A percentile compares a stretch with the other conserved stretches of the same genome.
Evolutionary conservation across 2,797 vertebrate genomes (phyloP).

Genomic region (Enteromius trimaculatus): DNA sequence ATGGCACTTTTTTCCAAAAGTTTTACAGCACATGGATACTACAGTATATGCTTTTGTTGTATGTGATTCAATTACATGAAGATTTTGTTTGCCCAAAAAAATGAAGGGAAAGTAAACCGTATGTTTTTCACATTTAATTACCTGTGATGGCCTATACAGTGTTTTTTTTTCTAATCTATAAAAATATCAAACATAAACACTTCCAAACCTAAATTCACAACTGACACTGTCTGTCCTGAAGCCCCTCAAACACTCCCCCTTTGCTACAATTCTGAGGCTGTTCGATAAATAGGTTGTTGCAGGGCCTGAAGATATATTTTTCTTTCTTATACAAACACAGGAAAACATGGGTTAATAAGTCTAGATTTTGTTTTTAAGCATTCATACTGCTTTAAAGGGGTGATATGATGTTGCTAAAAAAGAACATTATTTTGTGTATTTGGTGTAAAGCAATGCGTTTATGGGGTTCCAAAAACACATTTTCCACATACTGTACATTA

Average conservation of each 20-base stretch:
- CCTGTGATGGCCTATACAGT: background rate
- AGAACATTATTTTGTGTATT: too few relatives aligned
- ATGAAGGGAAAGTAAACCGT: background rate
- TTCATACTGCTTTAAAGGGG: background rate
- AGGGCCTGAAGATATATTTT: background rate
- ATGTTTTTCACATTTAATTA: background rate
- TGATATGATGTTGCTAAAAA: too few relatives aligned
- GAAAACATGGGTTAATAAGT: background rate
- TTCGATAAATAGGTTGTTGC: background rate
- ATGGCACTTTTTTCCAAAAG: background rate
- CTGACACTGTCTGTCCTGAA: background rate
- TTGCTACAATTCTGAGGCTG: too few relatives aligned
- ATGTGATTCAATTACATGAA: background rate
- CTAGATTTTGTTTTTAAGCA: background rate
- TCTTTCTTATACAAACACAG: background rate
- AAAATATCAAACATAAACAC: background rate
- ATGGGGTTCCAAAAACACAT: too few relatives aligned
- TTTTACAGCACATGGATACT: background rate
- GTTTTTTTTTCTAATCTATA: background rate
- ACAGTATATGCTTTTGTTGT: background rate
- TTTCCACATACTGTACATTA: too few relatives aligned
- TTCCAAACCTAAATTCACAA: background rate
- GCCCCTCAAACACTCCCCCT: background rate
- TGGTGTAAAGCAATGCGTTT: too few relatives aligned
- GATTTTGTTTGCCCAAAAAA: background rate